Conservation (phyloP, 1,140 invertebrate species). For the Leptinotarsa defecta region DNA sequence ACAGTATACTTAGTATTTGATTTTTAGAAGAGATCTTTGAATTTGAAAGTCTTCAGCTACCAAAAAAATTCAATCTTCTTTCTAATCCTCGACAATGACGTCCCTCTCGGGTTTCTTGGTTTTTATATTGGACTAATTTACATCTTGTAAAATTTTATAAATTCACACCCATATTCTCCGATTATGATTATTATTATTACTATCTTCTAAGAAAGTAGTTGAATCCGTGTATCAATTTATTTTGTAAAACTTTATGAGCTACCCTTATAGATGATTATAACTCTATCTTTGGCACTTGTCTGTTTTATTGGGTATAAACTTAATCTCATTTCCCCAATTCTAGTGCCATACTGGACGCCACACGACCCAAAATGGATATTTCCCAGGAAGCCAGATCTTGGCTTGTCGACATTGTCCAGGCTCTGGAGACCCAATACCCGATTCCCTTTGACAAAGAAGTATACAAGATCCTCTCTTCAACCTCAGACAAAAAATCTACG, state of each 20-base stretch:
- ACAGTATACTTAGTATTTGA: not conserved
- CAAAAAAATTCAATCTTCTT: slow-evolving; percentile 6
- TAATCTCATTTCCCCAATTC: not conserved
- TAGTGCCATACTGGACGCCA: slow-evolving; percentile 34
- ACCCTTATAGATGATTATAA: too few species aligned
- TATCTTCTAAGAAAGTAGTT: too few species aligned
- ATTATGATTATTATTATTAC: too few species aligned
- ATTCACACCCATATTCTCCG: not conserved
- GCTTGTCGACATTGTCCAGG: slow-evolving; percentile 36
- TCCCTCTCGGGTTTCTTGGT: not conserved
- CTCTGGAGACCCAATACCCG: slow-evolving; percentile 63
- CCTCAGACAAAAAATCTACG: slow-evolving; percentile 21
- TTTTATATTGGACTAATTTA: not conserved
- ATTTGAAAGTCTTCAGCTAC: not conserved
- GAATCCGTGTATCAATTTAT: too few species aligned
- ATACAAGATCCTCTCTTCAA: slow-evolving; percentile 37
- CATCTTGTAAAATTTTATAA: not conserved
- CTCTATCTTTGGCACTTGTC: too few species aligned
- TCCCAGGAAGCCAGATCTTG: slow-evolving; percentile 40
- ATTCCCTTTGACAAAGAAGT: slow-evolving; percentile 67
- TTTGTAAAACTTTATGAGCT: too few species aligned
- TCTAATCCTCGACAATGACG: not conserved
- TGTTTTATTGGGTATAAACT: too few species aligned
- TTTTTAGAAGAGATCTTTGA: too few species aligned
- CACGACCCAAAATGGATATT: slow-evolving; percentile 32